Evolutionary conservation across 1,140 invertebrate species (phyloP), one percentile per base, ranked within the genome.

Genomic region (Trichonephila clavipes): DNA sequence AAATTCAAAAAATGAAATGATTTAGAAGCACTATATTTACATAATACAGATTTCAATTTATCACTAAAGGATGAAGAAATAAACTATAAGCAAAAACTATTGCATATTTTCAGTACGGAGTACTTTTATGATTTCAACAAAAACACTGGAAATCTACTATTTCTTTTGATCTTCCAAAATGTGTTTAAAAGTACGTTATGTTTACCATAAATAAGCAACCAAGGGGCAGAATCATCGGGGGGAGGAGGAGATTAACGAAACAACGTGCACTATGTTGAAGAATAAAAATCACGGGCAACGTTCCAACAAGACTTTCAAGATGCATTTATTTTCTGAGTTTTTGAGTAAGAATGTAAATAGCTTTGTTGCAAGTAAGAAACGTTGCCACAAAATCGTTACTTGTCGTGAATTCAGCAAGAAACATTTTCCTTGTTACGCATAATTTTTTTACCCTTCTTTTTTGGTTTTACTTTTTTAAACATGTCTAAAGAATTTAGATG

Each of bases 291-390:
- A 58, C 40, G 87, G 87, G 87, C 87, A 88, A 8, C 64, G 62
- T 88, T 88, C 87, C 87, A 88, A 58, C 62, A 88, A 88, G 87
- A 88, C 62, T 88, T 64, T 64, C 61, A 51, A 51, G 87, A 88
- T 58, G 87, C 87, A 88, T 88, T 88, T 88, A 88, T 88, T 88
- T 88, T 88, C 87, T 7, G 61, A 88, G 62, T 88, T 88, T 88
- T 88, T 34, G 87, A 72, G 34, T 58, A 88, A 88, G 64, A 88
- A 88, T 72, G 87, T 88, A 88, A 88, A 88, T 88, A 64, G 87
- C 28, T 34, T 44, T 64, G 61, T 40, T 88, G 34, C 28, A 44
- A 69, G 87, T 69, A 88, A 72, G 61, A 64, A 88, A 88, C 34
- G 87, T 72, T 72, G 87, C 87, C 87, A 88, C 64, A 88, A 69